Conservation (phyloP, 2,888 invertebrate species). For the Sericinus montela region DNA sequence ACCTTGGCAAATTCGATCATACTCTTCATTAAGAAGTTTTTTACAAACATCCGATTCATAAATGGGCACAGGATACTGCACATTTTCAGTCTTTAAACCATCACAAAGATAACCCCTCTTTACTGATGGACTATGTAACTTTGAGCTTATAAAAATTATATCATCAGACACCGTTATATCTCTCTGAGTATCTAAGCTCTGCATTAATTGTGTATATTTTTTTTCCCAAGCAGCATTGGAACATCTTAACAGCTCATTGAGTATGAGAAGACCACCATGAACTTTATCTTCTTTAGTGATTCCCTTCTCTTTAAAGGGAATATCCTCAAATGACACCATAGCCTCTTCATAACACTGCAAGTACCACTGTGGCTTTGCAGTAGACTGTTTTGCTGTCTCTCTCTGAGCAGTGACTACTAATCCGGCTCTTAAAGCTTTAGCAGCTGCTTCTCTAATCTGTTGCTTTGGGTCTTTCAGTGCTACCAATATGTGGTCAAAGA, state of each 20-base stretch:
- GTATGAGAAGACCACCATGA: conserved; percentile 94
- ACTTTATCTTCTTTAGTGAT: conserved; percentile 92
- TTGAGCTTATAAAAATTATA: conserved; percentile 78
- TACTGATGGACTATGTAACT: conserved; percentile 79
- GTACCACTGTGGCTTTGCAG: conserved; percentile 94
- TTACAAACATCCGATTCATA: conserved; percentile 94
- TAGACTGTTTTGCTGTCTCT: conserved; percentile 95
- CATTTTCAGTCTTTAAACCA: conserved; percentile 72
- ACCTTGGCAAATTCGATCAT: conserved; percentile 87
- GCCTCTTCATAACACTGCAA: conserved; percentile 96
- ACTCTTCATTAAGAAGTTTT: conserved; percentile 89
- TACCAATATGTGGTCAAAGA: conserved; percentile 95
- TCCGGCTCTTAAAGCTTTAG: conserved; percentile 96
- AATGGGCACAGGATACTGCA: conserved; percentile 78
- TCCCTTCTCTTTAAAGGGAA: conserved; percentile 83
- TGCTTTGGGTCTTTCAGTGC: conserved; percentile 95
- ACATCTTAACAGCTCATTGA: conserved; percentile 95
- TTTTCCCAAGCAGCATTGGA: conserved; percentile 93
- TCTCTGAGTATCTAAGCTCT: conserved; percentile 70
- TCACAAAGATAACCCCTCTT: conserved; percentile 73
- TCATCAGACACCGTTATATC: conserved; percentile 73
- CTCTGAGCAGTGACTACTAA: conserved; percentile 96
- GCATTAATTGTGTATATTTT: conserved; percentile 86
- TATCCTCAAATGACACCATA: conserved; percentile 86
- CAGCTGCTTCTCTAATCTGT: conserved; percentile 94